phyloP scores from a whole-genome alignment of 2,797 vertebrate genomes.

The Gymnopithys bicolor region DNA sequence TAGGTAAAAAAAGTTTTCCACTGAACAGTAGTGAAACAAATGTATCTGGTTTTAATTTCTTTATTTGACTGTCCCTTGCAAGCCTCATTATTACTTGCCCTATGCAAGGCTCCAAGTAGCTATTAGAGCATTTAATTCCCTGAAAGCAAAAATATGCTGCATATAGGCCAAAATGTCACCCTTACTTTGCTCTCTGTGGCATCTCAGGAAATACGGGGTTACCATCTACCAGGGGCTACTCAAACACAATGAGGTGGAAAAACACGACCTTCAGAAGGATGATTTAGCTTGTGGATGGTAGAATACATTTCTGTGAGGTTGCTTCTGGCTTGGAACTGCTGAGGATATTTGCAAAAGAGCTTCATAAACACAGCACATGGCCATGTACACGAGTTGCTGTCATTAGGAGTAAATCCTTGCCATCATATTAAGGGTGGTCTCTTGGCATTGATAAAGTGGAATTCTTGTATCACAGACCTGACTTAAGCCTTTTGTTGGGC shows the following conservation, averaged over 20 bases:
- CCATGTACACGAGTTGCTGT: background rate
- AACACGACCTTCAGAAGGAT: slow-evolving; percentile 61
- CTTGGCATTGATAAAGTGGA: background rate
- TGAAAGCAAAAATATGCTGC: slow-evolving; percentile 30
- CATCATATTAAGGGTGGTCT: background rate
- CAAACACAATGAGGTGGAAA: slow-evolving; percentile 62
- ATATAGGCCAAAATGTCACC: background rate
- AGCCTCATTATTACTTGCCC: background rate
- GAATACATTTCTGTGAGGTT: slow-evolving; percentile 40
- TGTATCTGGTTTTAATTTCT: background rate
- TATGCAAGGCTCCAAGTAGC: background rate
- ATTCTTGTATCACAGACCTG: background rate
- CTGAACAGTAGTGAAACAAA: background rate
- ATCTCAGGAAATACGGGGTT: slow-evolving; percentile 33
- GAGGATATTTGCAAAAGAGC: slow-evolving; percentile 2
- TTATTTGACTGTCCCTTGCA: background rate
- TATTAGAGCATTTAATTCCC: slow-evolving; percentile 16
- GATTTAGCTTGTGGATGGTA: slow-evolving; percentile 44
- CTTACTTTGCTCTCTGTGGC: slow-evolving; percentile 5
- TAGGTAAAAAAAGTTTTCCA: background rate
- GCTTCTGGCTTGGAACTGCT: background rate
- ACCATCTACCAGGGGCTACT: slow-evolving; percentile 47
- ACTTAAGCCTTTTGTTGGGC: background rate
- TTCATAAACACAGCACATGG: background rate
- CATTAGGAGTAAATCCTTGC: background rate